Conservation (phyloP, 1,140 invertebrate genomes). For the Microplitis demolitor region DNA sequence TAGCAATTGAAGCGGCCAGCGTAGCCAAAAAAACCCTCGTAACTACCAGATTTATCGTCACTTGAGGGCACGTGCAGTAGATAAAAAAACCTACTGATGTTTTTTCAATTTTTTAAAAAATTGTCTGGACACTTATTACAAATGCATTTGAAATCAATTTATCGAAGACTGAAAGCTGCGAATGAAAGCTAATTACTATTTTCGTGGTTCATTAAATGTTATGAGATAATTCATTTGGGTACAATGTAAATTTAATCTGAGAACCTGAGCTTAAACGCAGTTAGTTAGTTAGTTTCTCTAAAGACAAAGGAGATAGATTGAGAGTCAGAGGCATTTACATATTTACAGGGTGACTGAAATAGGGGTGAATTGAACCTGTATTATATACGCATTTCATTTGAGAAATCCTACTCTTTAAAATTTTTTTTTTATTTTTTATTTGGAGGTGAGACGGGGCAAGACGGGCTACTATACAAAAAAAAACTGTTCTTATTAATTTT, state of each 20-base stretch:
- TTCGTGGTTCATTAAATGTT: conserved; percentile 37
- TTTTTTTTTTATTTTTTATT: too few species aligned
- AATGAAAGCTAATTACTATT: not conserved
- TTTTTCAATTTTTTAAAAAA: too few species aligned
- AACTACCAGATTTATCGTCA: conserved; percentile 27
- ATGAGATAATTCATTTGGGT: conserved; percentile 50
- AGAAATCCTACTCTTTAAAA: too few species aligned
- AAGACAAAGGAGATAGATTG: conserved; percentile 22
- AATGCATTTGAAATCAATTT: not conserved
- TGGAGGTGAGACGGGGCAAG: too few species aligned
- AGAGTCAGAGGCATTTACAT: conserved; percentile 43
- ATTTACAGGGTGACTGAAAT: conserved; percentile 40
- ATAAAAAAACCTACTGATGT: not conserved
- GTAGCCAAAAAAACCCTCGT: not conserved
- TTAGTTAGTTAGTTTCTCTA: conserved; percentile 29
- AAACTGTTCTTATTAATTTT: too few species aligned
- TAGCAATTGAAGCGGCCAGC: conserved; percentile 2
- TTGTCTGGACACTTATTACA: too few species aligned
- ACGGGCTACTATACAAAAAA: too few species aligned
- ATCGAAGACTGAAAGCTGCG: not conserved
- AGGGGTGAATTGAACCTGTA: conserved; percentile 16
- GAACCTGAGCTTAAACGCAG: conserved; percentile 37
- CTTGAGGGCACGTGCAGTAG: conserved; percentile 4
- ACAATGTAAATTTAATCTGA: conserved; percentile 52
- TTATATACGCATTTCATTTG: not conserved